phyloP scores from a whole-genome alignment of 2,888 invertebrate species.

The Geophilus truncorum region DNA sequence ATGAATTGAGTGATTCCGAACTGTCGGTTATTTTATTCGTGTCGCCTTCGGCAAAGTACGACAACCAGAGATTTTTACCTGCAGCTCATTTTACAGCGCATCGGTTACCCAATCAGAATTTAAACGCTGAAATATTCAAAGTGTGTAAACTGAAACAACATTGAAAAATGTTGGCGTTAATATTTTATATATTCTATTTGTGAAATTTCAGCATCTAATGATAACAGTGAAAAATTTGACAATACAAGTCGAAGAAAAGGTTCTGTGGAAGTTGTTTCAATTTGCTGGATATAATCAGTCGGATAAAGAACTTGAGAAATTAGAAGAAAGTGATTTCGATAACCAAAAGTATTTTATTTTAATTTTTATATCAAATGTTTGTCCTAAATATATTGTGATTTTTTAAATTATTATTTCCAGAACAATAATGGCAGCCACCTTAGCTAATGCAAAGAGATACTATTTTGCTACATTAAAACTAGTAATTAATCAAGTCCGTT shows the following conservation, averaged over 20 bases:
- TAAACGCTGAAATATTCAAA: slow-evolving; percentile 81
- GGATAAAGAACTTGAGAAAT: slow-evolving; percentile 54
- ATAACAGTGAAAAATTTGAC: slow-evolving; percentile 76
- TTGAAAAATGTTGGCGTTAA: too few relatives aligned
- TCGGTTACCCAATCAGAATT: slow-evolving; percentile 63
- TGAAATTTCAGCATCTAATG: slow-evolving; percentile 60
- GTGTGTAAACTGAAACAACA: too few relatives aligned
- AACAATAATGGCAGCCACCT: slow-evolving; percentile 71
- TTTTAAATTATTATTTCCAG: too few relatives aligned
- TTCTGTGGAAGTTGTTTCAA: slow-evolving; percentile 64
- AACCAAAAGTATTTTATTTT: slow-evolving; percentile 54
- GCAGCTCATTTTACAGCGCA: slow-evolving; percentile 76
- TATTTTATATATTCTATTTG: slow-evolving; percentile 29
- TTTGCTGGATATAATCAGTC: slow-evolving; percentile 51
- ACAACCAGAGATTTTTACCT: slow-evolving; percentile 55
- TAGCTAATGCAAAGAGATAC: slow-evolving; percentile 64
- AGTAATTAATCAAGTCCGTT: slow-evolving; percentile 71
- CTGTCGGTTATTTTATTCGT: slow-evolving; percentile 80
- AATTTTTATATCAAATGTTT: too few relatives aligned
- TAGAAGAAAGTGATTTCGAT: slow-evolving; percentile 73
- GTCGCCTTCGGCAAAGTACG: slow-evolving; percentile 49
- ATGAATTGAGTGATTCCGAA: slow-evolving; percentile 78
- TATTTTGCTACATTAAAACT: slow-evolving; percentile 79
- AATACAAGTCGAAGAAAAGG: slow-evolving; percentile 78
- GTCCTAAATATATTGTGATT: background rate